Percentiles rank a stretch among this genome's conserved stretches.
These are phyloP conservation scores for Emydoidea blandingii DNA, from an alignment of 2,797 vertebrate species.

Conservation along the genomic window DNA sequence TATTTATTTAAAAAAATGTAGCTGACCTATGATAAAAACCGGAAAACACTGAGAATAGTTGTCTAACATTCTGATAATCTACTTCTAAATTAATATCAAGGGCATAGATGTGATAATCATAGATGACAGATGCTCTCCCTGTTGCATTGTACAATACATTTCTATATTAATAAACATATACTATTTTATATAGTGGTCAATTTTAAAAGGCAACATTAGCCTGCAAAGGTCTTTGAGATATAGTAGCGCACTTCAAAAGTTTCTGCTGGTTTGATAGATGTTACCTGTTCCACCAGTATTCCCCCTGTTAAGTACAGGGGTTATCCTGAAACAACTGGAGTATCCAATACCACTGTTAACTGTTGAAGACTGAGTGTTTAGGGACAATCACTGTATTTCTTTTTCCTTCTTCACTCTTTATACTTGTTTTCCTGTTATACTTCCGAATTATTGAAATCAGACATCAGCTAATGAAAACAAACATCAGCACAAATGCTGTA, in stretches of 20 bases:
- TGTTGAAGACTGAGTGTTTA: neutral
- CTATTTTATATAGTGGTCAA: neutral
- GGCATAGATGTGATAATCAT: neutral
- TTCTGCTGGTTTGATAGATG: neutral
- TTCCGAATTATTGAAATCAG: neutral
- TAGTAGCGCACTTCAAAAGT: neutral
- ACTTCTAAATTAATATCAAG: neutral
- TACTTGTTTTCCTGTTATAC: neutral
- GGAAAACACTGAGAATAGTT: neutral
- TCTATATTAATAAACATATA: constrained; percentile 6
- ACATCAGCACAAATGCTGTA: neutral
- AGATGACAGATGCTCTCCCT: neutral
- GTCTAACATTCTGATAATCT: neutral
- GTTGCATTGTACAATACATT: neutral
- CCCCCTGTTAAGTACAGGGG: neutral
- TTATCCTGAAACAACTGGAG: neutral
- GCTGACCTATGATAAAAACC: neutral
- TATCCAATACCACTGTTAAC: neutral
- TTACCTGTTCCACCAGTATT: accelerated
- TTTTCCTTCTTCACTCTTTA: constrained; percentile 13
- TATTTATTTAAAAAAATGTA: neutral
- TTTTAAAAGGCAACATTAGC: constrained; percentile 30
- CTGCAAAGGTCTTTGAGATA: neutral
- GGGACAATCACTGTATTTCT: neutral
- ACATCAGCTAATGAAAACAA: constrained; percentile 31